Percentiles rank a stretch among this genome's conserved stretches.
Evolutionary conservation across 2,113 vertebrate species (phyloP).

Genomic region (Rhegmatorhina hoffmannsi): DNA sequence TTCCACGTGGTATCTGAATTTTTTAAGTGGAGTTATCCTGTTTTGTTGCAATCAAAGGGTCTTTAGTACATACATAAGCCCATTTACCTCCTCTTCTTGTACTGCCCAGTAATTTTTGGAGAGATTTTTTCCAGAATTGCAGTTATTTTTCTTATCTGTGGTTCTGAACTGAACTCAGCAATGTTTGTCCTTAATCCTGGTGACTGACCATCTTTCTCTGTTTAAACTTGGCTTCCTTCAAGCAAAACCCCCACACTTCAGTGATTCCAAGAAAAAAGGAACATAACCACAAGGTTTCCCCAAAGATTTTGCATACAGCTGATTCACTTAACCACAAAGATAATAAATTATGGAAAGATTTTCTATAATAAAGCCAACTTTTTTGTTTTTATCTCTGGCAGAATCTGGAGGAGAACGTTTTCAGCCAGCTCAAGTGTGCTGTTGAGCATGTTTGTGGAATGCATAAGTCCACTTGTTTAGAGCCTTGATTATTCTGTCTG

Average conservation of each 20-base stretch:
- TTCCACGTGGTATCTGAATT: neutral
- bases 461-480: neutral
- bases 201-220: neutral
- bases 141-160: neutral
- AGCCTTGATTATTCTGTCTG: neutral
- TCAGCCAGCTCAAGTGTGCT: neutral
- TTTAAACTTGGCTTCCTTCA: constrained; percentile 27
- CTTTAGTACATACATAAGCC: neutral
- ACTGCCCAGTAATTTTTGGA: neutral
- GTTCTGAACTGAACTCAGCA: neutral
- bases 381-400: neutral
- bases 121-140: neutral
- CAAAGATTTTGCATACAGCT: constrained; percentile 40
- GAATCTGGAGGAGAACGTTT: neutral
- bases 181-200: neutral
- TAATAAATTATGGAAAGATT: constrained; percentile 23
- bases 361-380: neutral
- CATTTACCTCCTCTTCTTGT: neutral
- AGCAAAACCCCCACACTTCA: constrained; percentile 33
- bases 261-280: constrained; percentile 56
- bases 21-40: neutral
- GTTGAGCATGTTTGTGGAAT: constrained; percentile 18
- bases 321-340: constrained; percentile 44
- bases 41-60: neutral
- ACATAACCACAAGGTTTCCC: constrained; percentile 35